These are phyloP conservation scores for Passer domesticus DNA, from an alignment of 2,113 vertebrate genomes.

Conservation along the genomic window DNA sequence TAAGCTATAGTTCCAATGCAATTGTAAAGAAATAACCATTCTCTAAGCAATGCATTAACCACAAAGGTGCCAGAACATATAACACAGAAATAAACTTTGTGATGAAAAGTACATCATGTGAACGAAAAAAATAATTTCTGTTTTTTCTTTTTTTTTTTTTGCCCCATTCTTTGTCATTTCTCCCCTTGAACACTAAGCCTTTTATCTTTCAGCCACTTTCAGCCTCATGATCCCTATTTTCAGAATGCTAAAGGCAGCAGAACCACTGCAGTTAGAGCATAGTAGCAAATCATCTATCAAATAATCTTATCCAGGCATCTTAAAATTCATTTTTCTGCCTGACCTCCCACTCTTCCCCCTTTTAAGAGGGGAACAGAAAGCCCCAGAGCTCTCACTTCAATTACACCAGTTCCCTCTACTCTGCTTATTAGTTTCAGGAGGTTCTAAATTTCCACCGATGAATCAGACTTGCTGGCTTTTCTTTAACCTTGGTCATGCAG, in stretches of 20 bases:
- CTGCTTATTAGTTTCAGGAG: not conserved
- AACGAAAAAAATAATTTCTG: not conserved
- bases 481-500: not conserved
- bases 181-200: not conserved
- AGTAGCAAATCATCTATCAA: not conserved
- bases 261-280: not conserved
- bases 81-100: not conserved
- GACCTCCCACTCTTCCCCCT: not conserved
- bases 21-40: not conserved
- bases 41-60: not conserved
- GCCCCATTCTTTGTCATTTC: not conserved
- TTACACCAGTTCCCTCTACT: not conserved
- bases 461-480: not conserved
- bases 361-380: not conserved
- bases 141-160: not conserved
- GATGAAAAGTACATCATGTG: not conserved
- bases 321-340: conserved; percentile 9
- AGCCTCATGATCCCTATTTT: not conserved
- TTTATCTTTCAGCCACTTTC: not conserved
- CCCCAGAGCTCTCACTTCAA: not conserved
- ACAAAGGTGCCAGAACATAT: not conserved
- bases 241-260: not conserved
- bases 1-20: not conserved
- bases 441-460: not conserved
- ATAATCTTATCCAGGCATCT: not conserved